phyloP scores from a whole-genome alignment of 2,888 invertebrate species.

The Bombylius discolor region DNA sequence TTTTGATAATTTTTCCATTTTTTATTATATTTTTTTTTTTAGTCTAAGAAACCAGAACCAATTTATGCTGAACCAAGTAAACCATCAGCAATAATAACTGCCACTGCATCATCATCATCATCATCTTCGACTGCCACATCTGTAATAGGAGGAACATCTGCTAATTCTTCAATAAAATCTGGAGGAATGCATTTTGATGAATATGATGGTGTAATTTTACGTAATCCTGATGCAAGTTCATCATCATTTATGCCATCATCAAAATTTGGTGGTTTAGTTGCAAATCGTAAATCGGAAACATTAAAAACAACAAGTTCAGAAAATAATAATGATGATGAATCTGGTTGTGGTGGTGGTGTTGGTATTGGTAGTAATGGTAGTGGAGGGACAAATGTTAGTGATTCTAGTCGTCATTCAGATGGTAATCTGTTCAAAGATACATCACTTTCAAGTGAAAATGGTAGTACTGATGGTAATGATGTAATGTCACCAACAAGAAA shows the following conservation, averaged over 20 bases:
- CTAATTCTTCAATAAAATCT: not conserved
- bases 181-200: slow-evolving; percentile 14
- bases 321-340: not conserved
- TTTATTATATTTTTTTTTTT: not conserved
- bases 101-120: not conserved
- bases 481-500: slow-evolving; percentile 11
- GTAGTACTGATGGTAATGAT: not conserved
- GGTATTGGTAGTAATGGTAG: not conserved
- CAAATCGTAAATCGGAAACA: slow-evolving; percentile 13
- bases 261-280: slow-evolving; percentile 2
- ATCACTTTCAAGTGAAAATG: slow-evolving; percentile 1
- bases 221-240: slow-evolving; percentile 8
- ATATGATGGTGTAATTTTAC: slow-evolving; percentile 14
- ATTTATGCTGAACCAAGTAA: slow-evolving; percentile 19
- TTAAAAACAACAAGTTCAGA: slow-evolving; percentile 1
- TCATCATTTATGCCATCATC: not conserved
- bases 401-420: slow-evolving; percentile 14
- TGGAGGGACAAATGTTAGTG: not conserved
- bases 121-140: not conserved
- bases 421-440: slow-evolving; percentile 12
- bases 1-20: not conserved
- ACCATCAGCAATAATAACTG: not conserved
- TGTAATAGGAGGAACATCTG: not conserved
- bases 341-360: not conserved
- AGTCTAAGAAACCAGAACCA: slow-evolving; percentile 16